Evolutionary conservation across 2,113 vertebrate species (phyloP).

Genomic region (Neodon shergylaensis): DNA sequence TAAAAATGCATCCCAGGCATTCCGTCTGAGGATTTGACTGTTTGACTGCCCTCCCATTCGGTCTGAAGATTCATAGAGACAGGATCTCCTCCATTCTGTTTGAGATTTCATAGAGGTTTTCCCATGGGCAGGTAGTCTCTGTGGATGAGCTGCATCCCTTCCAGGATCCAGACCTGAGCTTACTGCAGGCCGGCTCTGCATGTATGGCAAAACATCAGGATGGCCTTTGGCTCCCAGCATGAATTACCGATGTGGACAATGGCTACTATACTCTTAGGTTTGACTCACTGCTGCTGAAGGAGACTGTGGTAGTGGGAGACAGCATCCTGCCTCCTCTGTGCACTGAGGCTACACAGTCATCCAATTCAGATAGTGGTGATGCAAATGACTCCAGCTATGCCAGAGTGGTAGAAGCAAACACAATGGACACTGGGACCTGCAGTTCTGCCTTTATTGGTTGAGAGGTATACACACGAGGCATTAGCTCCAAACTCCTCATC

Average conservation of each 20-base stretch:
- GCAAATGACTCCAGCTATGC: constrained; percentile 87
- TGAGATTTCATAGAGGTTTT: constrained; percentile 87
- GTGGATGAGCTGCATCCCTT: constrained; percentile 94
- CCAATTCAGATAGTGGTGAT: constrained; percentile 87
- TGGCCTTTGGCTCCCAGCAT: constrained; percentile 95
- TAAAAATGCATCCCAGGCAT: background rate
- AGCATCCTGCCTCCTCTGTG: constrained; percentile 92
- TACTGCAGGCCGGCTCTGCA: constrained; percentile 91
- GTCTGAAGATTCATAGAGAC: no score
- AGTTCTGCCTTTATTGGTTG: constrained; percentile 92
- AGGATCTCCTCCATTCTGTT: no score
- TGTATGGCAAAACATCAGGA: constrained; percentile 94
- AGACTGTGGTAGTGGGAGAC: constrained; percentile 93
- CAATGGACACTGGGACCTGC: constrained; percentile 76
- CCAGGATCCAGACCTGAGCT: constrained; percentile 90
- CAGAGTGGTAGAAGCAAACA: constrained; percentile 87
- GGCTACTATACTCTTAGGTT: constrained; percentile 96
- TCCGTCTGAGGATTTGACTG: no score
- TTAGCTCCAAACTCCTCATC: constrained; percentile 95
- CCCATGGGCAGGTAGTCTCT: constrained; percentile 94
- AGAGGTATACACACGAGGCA: constrained; percentile 96
- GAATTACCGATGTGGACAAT: constrained; percentile 91
- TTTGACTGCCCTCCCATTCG: no score
- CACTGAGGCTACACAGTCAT: constrained; percentile 85
- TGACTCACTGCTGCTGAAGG: constrained; percentile 93